Evolutionary conservation across 2,888 invertebrate genomes (phyloP).

Genomic region (Sinodicranocentrus sp.): DNA sequence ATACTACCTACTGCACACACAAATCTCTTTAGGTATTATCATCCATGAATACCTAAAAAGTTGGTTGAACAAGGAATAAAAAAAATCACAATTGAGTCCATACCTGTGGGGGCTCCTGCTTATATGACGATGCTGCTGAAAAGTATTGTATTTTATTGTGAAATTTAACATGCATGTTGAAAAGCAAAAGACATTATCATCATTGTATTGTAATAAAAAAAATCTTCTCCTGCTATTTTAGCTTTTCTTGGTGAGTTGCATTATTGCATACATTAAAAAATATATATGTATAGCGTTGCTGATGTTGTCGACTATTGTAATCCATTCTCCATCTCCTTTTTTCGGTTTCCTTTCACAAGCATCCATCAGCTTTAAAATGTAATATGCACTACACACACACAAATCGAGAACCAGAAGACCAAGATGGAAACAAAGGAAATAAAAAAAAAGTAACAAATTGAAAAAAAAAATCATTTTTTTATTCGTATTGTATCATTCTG

Average conservation of each 20-base stretch:
- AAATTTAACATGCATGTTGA: slow-evolving; percentile 49
- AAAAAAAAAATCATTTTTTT: slow-evolving; percentile 27
- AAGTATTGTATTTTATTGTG: slow-evolving; percentile 38
- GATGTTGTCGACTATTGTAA: neutral
- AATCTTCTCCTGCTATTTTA: slow-evolving; percentile 7
- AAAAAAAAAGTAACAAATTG: slow-evolving; percentile 28
- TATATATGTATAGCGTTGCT: too few relatives aligned
- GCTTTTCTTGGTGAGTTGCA: neutral
- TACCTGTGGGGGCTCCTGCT: slow-evolving; percentile 43
- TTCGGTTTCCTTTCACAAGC: slow-evolving; percentile 13
- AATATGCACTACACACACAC: too few relatives aligned
- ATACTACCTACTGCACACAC: too few relatives aligned
- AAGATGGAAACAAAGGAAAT: slow-evolving; percentile 59
- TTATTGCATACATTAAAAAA: slow-evolving; percentile 8
- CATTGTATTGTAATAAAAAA: slow-evolving; percentile 19
- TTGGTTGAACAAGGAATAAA: too few relatives aligned
- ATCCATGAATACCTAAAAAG: too few relatives aligned
- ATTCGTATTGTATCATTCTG: slow-evolving; percentile 13
- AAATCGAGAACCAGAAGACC: slow-evolving; percentile 1
- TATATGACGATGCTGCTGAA: slow-evolving; percentile 40
- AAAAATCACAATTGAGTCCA: slow-evolving; percentile 50
- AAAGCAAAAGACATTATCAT: slow-evolving; percentile 45
- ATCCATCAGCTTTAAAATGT: neutral
- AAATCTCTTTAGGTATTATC: too few relatives aligned
- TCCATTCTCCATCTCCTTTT: slow-evolving; percentile 10